phyloP scores from a whole-genome alignment of 2,888 invertebrate genomes.

The Ichneumoninae sp. region DNA sequence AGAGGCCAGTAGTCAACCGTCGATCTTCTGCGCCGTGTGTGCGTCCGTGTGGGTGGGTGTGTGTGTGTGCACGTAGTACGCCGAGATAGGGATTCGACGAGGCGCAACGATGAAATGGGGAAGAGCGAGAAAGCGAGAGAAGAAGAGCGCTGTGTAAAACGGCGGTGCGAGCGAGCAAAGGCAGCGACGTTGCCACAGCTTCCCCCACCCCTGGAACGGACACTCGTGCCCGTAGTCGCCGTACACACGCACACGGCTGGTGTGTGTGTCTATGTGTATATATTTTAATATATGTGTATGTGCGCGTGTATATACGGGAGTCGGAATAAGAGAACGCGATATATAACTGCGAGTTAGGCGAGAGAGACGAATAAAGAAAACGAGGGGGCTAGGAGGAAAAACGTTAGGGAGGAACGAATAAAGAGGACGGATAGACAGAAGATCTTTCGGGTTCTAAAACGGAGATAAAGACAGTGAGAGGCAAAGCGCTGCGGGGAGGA shows the following conservation, averaged over 20 bases:
- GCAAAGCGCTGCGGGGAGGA: neutral
- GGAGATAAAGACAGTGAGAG: neutral
- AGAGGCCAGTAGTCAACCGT: slow-evolving; percentile 52
- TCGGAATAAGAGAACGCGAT: slow-evolving; percentile 50
- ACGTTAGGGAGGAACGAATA: neutral
- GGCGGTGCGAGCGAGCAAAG: slow-evolving; percentile 71
- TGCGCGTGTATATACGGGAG: neutral
- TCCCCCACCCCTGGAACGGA: slow-evolving; percentile 63
- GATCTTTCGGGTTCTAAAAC: slow-evolving; percentile 26
- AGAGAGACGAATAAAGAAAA: slow-evolving; percentile 39
- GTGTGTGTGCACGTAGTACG: slow-evolving; percentile 19
- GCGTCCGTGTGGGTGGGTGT: slow-evolving; percentile 2
- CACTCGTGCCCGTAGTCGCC: slow-evolving; percentile 59
- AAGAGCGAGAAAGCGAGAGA: slow-evolving; percentile 71
- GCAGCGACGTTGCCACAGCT: slow-evolving; percentile 80
- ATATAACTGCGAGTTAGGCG: slow-evolving; percentile 36
- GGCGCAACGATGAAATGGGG: slow-evolving; percentile 68
- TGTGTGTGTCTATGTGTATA: slow-evolving; percentile 24
- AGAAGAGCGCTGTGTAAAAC: slow-evolving; percentile 61
- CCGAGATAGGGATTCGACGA: slow-evolving; percentile 59
- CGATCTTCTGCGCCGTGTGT: slow-evolving; percentile 4
- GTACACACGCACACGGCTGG: neutral
- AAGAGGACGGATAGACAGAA: slow-evolving; percentile 23
- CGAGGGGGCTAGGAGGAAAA: slow-evolving; percentile 23
- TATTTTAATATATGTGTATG: neutral